These are phyloP conservation scores for Rousettus madagascariensis DNA, from an alignment of 2,797 vertebrate species.

Conservation along the genomic window DNA sequence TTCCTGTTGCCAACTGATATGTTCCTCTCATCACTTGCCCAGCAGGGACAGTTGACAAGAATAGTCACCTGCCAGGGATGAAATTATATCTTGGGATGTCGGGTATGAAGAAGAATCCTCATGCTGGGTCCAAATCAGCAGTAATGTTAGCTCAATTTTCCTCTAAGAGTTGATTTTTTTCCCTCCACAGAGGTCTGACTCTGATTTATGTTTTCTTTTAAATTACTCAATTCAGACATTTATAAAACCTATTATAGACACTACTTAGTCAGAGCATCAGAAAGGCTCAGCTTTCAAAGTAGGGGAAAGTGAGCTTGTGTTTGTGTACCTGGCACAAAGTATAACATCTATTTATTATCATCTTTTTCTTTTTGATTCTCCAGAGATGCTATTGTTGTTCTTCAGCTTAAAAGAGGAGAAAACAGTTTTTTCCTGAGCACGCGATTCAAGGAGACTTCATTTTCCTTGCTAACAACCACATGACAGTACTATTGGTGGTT, in stretches of 20 bases:
- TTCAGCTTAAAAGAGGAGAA: not conserved
- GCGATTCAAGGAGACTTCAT: not conserved
- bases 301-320: not conserved
- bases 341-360: not conserved
- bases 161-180: not conserved
- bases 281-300: conserved; percentile 32
- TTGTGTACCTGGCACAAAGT: conserved; percentile 19
- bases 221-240: not conserved
- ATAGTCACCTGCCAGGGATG: conserved; percentile 50
- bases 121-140: not conserved
- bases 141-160: conserved; percentile 39
- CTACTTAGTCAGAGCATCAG: conserved; percentile 25
- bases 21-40: conserved; percentile 76
- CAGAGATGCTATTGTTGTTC: not conserved
- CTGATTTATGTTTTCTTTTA: conserved; percentile 32
- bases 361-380: conserved; percentile 40
- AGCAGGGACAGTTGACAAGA: conserved; percentile 69
- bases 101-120: conserved; percentile 26
- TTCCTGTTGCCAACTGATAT: conserved; percentile 69
- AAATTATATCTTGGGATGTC: conserved; percentile 50
- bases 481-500: not conserved
- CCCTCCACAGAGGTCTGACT: conserved; percentile 30
- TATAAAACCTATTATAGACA: not conserved
- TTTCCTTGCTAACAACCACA: not conserved
- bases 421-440: not conserved